A percentile compares a stretch with the other conserved stretches of the same genome.
These are phyloP conservation scores for Galbula dea DNA, from an alignment of 2,113 vertebrate genomes.

Conservation along the genomic window DNA sequence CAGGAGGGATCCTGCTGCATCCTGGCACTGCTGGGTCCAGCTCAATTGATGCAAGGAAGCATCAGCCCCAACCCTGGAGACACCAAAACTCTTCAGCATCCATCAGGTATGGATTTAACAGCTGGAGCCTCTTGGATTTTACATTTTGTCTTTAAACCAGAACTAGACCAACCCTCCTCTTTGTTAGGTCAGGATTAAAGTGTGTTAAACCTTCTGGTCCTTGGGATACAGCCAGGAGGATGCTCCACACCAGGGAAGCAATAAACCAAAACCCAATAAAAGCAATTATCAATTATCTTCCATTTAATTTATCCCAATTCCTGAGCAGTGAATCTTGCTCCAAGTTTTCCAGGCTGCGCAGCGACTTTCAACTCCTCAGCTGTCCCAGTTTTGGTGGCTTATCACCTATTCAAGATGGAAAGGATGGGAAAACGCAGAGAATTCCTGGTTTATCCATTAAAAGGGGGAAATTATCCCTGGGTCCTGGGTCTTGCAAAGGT, in stretches of 20 bases:
- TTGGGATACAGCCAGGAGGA: background rate
- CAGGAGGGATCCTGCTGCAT: background rate
- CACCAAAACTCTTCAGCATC: accelerated
- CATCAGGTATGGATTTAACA: background rate
- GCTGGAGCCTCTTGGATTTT: background rate
- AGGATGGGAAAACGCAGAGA: background rate
- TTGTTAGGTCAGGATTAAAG: background rate
- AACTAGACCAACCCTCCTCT: background rate
- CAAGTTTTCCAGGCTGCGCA: background rate
- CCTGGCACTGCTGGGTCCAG: accelerated
- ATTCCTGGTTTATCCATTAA: background rate
- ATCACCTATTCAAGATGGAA: background rate
- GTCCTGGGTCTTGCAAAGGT: accelerated
- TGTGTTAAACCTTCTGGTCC: background rate
- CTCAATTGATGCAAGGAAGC: accelerated
- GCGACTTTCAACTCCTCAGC: background rate
- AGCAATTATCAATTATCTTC: background rate
- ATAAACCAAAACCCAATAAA: background rate
- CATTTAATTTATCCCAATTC: background rate
- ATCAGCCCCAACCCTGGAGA: background rate
- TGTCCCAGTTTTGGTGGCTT: background rate
- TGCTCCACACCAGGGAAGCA: accelerated
- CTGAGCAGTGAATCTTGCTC: background rate
- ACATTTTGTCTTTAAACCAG: background rate
- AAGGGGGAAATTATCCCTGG: accelerated